Base-by-base conservation (phyloP, 2,797 vertebrate genomes). In the Gallinago stenura region DNA sequence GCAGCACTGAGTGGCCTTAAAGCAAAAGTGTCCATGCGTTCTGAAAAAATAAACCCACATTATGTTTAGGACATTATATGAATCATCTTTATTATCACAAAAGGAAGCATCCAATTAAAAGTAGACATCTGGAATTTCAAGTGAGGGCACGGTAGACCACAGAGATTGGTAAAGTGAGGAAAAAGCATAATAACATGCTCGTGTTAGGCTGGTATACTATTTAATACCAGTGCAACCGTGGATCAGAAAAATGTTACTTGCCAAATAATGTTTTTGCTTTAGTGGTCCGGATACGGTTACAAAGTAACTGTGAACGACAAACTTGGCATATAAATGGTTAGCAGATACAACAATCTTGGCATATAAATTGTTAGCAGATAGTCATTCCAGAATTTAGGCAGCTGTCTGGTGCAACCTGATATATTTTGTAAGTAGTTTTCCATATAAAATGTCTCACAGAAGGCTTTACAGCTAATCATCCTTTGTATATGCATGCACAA, bases 391-490 rank as follows among this genome's bases (percentile, higher is more conserved):
- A 87, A 83, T 61, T 87, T 82, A 87, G 88, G 83, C 94, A 95
- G 90, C 73, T 93, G 83, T 51, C 83, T 90, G 45, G 56, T 80
- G 81, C 83, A 95, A 95, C 33, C 11, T 0, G 5, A 90, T 96
- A 39, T 71, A 90, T 92, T 92, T 82, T 91, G 20, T 91, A 64
- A 94, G 83, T 54, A 80, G 41, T 89, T 87, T 93, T 87, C 88
- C 81, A 37, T 30, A 70, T 58, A 87, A 94, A 93, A 94, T 80
- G 8, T 82, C 75, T 73, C 86, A 58, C 70, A 93, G 78, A 95
- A 92, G 85, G 62, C 83, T 96, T 96, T 93, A 73, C 91, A 96
- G 79, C 87, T 94, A 84, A 95, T 90, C 70, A 77, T 84, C 66
- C 66, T 87, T 91, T 71, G 80, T 76, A 76, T 69, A 60, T 65